These are phyloP conservation scores for Anhinga rufa DNA, from an alignment of 2,113 vertebrate species.

Conservation along the genomic window DNA sequence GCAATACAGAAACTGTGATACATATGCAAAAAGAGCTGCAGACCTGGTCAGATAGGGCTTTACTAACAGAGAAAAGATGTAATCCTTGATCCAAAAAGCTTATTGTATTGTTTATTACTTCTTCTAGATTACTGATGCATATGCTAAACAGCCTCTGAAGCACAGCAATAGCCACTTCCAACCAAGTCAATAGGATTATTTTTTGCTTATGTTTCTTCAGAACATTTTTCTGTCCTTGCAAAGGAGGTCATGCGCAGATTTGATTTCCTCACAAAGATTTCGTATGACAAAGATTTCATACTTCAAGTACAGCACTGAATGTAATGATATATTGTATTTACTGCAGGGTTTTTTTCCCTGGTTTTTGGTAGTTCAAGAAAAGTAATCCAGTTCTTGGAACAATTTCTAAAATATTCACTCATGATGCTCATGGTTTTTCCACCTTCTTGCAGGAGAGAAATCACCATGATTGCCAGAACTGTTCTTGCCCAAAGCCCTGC, in stretches of 20 bases:
- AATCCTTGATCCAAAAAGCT: background rate
- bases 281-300: background rate
- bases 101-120: background rate
- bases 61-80: background rate
- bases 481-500: background rate
- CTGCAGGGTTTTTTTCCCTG: background rate
- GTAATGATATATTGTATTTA: background rate
- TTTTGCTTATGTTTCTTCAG: background rate
- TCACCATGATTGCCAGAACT: background rate
- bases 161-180: background rate
- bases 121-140: background rate
- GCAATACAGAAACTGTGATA: background rate
- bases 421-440: background rate
- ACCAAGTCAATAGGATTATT: background rate
- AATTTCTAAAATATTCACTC: background rate
- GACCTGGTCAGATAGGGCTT: background rate
- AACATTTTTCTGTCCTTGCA: background rate
- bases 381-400: background rate
- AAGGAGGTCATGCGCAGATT: background rate
- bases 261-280: background rate
- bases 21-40: background rate
- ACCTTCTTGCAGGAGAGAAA: background rate
- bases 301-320: background rate
- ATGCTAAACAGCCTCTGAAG: background rate
- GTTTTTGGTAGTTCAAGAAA: background rate